phyloP scores from a whole-genome alignment of 2,113 vertebrate species.

The Zingel zingel region DNA sequence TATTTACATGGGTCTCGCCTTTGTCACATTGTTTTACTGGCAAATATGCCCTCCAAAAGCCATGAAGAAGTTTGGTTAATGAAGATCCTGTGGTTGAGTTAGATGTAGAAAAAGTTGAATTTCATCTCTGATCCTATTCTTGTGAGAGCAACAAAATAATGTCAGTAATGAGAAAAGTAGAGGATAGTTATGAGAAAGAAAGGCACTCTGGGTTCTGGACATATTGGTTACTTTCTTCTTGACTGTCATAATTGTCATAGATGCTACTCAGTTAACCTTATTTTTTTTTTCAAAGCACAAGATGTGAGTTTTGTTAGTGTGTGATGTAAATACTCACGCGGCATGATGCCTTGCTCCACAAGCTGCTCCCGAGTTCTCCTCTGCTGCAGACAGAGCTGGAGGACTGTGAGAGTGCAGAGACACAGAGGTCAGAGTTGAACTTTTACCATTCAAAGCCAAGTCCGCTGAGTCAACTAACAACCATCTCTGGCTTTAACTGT shows the following conservation, averaged over 20 bases:
- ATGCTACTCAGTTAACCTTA: not conserved
- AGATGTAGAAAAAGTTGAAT: not conserved
- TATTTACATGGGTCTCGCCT: not conserved
- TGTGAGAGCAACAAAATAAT: not conserved
- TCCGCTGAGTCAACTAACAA: conserved; percentile 46
- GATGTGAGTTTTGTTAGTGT: not conserved
- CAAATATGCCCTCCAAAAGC: not conserved
- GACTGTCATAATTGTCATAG: not conserved
- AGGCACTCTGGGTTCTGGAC: not conserved
- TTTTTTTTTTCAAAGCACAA: not conserved
- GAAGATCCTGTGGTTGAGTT: not conserved
- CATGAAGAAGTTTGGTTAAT: not conserved
- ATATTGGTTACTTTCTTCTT: not conserved
- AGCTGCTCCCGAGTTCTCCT: conserved; percentile 95
- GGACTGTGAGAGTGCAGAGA: conserved; percentile 85
- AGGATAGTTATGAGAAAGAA: not conserved
- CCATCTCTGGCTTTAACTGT: conserved; percentile 30
- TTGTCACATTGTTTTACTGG: not conserved
- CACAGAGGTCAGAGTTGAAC: conserved; percentile 60
- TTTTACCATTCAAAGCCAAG: conserved; percentile 25
- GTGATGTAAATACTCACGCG: conserved; percentile 87
- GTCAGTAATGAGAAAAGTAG: not conserved
- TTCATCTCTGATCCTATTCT: not conserved
- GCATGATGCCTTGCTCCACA: conserved; percentile 98
- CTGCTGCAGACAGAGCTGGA: conserved; percentile 95